Base-by-base conservation (phyloP, 2,888 invertebrate genomes). In the Leucophora obtusa region DNA sequence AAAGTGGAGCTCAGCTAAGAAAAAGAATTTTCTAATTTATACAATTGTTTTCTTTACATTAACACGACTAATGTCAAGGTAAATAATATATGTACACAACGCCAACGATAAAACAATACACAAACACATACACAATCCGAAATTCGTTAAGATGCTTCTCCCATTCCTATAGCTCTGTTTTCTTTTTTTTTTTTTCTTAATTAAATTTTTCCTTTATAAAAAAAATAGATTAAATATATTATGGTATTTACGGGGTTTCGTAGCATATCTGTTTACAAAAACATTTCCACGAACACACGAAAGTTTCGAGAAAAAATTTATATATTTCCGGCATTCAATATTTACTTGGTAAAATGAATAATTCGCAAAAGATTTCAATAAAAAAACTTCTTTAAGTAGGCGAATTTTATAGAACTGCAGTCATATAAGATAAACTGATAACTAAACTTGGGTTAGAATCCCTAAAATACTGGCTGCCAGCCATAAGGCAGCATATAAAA, bases 351-450 rank as follows among this genome's bases (percentile, higher is more conserved):
- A 21, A 33, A 10, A 14, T 17, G 35, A 43, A 59, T 51, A 15
- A 47, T 60, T 68, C 28, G 38, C 10, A 24, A 47, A 73, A 33
- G 58, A 24, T 1, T 5, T 21, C 35, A 35, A 58, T 14, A 10
- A n/a, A 15, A 17, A 35, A 58, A 58, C 17, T 58, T 58, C 17
- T 17, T 28, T 47, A 47, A 47, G 24, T 43, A 28, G 59, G 38
- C 53, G 50, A 35, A 33, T 50, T 28, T 60, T 50, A 15, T 71
- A 71, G 18, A 74, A 80, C 87, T 86, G 84, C 86, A 87, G 85
- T 84, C 86, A 86, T 85, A 87, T 87, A 86, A 85, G 86, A 86
- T 85, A 86, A 85, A 87, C 86, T 85, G 84, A 87, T 87, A 86
- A 87, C 87, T 87, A 86, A 87, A 80, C 63, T 63, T 35, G 33